A percentile compares a stretch with the other conserved stretches of the same genome.
Evolutionary conservation across 1,140 invertebrate species (phyloP).

Genomic region (Brachionus sp.): DNA sequence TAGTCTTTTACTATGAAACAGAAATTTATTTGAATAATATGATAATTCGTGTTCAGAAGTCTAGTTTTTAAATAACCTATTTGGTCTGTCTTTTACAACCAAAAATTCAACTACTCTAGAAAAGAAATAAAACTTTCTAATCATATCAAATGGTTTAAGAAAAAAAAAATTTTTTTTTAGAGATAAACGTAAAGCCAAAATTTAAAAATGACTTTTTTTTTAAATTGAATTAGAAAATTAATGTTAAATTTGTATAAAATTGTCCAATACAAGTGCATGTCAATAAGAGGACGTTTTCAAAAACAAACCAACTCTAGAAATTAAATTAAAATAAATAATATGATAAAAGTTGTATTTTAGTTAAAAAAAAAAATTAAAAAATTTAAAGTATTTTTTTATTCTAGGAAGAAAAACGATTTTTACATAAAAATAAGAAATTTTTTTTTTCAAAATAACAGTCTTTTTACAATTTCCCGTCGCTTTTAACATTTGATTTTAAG

Average conservation of each 20-base stretch:
- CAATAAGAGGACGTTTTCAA: background rate
- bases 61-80: background rate
- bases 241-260: background rate
- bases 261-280: background rate
- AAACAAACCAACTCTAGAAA: too few species aligned
- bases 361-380: too few species aligned
- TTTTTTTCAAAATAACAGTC: background rate
- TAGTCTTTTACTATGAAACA: too few species aligned
- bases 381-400: too few species aligned
- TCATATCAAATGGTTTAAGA: background rate
- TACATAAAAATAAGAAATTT: background rate
- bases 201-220: background rate
- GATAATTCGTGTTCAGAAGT: too few species aligned
- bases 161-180: background rate
- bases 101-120: background rate
- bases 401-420: background rate
- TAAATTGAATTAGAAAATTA: background rate
- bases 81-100: background rate
- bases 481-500: too few species aligned
- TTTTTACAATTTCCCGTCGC: too few species aligned
- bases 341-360: too few species aligned
- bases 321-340: too few species aligned
- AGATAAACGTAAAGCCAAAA: background rate
- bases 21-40: too few species aligned
- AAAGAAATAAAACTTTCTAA: background rate